Percentiles rank a stretch among this genome's conserved stretches.
phyloP scores from a whole-genome alignment of 2,113 vertebrate genomes.

The Podilymbus podiceps region DNA sequence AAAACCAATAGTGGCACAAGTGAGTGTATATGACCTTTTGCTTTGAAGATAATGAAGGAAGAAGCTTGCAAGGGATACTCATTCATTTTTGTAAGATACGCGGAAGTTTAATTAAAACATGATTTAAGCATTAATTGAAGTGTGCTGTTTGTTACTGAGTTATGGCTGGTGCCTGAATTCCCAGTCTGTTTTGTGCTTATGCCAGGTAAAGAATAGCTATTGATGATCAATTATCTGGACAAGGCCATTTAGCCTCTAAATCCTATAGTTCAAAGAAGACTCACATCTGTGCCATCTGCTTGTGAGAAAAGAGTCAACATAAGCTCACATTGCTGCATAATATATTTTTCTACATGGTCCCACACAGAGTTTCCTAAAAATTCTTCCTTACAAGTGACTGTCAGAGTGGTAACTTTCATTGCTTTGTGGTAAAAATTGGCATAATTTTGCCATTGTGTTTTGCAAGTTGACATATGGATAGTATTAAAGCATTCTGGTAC shows the following conservation, averaged over 20 bases:
- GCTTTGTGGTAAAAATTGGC: not conserved
- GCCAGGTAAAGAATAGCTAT: not conserved
- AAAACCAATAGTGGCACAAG: not conserved
- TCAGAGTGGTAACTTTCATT: not conserved
- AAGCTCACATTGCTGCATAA: not conserved
- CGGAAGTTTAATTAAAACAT: not conserved
- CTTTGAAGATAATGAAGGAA: not conserved
- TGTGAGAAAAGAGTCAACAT: not conserved
- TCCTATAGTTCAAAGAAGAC: not conserved
- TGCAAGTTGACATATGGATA: not conserved
- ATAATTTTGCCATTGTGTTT: not conserved
- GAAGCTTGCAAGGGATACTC: not conserved
- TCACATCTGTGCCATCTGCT: not conserved
- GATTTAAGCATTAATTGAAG: not conserved
- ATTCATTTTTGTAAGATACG: not conserved
- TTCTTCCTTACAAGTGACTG: not conserved
- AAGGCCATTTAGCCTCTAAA: not conserved
- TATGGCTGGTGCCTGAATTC: not conserved
- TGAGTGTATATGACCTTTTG: not conserved
- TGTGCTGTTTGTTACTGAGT: not conserved
- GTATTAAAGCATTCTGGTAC: accelerated
- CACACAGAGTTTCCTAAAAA: not conserved
- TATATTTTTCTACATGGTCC: not conserved
- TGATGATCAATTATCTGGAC: not conserved
- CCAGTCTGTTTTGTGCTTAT: not conserved